Evolutionary conservation across 23 tunicate species (phyloP).

Genomic region (Halocynthia aurantium): DNA sequence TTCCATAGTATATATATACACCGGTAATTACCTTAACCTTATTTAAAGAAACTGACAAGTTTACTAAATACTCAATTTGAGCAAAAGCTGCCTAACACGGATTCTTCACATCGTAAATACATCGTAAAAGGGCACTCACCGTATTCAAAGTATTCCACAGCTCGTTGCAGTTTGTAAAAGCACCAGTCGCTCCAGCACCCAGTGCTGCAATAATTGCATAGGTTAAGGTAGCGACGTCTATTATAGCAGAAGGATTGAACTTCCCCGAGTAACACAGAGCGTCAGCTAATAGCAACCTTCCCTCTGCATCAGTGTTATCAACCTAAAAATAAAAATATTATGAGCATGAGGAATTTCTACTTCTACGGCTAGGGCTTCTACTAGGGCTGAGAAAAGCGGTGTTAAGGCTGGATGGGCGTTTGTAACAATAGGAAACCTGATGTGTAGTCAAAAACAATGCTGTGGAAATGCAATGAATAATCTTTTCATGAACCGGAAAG

Average conservation of each 20-base stretch:
- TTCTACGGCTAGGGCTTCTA: too few species aligned
- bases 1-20: neutral
- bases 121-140: constrained; percentile 22
- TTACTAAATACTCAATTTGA: neutral
- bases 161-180: constrained; percentile 42
- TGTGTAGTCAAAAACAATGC: too few species aligned
- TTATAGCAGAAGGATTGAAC: constrained; percentile 52
- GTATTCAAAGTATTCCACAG: constrained; percentile 42
- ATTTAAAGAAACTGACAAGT: neutral
- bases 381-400: too few species aligned
- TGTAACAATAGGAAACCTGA: too few species aligned
- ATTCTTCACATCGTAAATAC: neutral
- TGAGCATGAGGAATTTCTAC: too few species aligned
- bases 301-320: constrained; percentile 97
- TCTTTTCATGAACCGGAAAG: too few species aligned
- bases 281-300: constrained; percentile 83
- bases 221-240: constrained; percentile 86
- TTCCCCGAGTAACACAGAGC: constrained; percentile 61
- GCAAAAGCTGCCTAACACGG: neutral
- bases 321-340: constrained; percentile 23
- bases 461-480: too few species aligned
- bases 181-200: constrained; percentile 66
- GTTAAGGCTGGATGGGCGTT: too few species aligned
- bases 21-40: neutral
- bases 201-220: constrained; percentile 75